phyloP scores from a whole-genome alignment of 2,797 vertebrate species.

The Ibycter americanus region DNA sequence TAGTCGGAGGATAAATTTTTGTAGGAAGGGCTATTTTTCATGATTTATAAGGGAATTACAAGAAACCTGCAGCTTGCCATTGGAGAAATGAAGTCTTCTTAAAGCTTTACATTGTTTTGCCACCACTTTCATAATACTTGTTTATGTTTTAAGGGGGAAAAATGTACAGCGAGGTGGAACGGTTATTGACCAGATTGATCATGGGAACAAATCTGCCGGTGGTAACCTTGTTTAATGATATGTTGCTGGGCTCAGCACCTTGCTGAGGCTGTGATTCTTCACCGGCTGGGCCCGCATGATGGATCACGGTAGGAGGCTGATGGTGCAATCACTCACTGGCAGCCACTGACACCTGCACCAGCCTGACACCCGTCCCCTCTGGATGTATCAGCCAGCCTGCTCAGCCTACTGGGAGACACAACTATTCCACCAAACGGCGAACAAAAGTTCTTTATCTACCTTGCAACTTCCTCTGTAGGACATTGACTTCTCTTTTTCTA shows the following conservation, averaged over 20 bases:
- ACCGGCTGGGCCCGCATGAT: constrained; percentile 89
- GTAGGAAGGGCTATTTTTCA: constrained; percentile 61
- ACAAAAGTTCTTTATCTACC: constrained; percentile 52
- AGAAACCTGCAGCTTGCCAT: constrained; percentile 40
- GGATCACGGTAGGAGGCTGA: constrained; percentile 93
- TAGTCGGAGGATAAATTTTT: constrained; percentile 49
- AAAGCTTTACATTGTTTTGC: constrained; percentile 53
- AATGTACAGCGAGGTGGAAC: constrained; percentile 74
- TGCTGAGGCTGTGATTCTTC: constrained; percentile 82
- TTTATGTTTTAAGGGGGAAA: constrained; percentile 63
- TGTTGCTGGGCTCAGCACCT: constrained; percentile 87
- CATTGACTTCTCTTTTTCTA: neutral
- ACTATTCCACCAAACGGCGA: constrained; percentile 77
- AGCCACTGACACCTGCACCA: constrained; percentile 86
- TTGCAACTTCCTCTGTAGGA: constrained; percentile 42
- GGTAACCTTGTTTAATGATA: constrained; percentile 93
- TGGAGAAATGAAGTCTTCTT: constrained; percentile 57
- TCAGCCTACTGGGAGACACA: constrained; percentile 79
- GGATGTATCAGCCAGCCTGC: constrained; percentile 80
- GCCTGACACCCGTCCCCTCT: constrained; percentile 87
- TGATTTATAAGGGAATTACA: constrained; percentile 57
- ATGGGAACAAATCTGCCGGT: constrained; percentile 83
- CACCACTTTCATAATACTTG: constrained; percentile 67
- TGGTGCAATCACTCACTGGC: constrained; percentile 95
- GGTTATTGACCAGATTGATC: constrained; percentile 85